phyloP scores from a whole-genome alignment of 1,140 invertebrate species.

The Drosophila navojoa region DNA sequence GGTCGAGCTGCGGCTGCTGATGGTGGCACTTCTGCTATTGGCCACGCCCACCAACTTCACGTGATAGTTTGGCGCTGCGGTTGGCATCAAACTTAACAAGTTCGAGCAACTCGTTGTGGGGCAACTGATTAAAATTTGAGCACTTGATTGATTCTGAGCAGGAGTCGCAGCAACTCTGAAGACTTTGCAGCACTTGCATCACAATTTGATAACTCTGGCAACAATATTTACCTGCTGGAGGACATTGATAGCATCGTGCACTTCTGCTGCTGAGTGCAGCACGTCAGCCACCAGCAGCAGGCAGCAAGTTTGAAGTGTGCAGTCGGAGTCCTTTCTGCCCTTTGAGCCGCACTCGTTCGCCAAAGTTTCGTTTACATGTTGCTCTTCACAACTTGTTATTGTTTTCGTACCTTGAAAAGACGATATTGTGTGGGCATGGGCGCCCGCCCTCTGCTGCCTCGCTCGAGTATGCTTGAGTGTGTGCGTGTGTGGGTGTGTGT shows the following conservation, averaged over 20 bases:
- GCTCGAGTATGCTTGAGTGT: constrained; percentile 39
- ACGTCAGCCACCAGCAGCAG: not conserved
- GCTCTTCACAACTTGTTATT: constrained; percentile 55
- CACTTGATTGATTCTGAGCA: constrained; percentile 71
- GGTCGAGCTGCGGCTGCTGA: constrained; percentile 55
- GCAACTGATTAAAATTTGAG: constrained; percentile 77
- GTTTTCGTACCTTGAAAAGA: constrained; percentile 73
- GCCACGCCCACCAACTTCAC: too few relatives aligned
- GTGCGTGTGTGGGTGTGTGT: constrained; percentile 38
- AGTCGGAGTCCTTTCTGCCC: constrained; percentile 6
- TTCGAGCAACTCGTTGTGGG: constrained; percentile 59
- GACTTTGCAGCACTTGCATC: constrained; percentile 39
- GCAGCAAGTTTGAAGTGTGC: constrained; percentile 40
- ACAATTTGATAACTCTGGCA: constrained; percentile 74
- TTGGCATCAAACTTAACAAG: constrained; percentile 69
- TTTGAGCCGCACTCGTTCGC: constrained; percentile 32
- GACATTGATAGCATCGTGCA: constrained; percentile 31
- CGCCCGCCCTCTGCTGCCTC: too few relatives aligned
- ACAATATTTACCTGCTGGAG: constrained; percentile 78
- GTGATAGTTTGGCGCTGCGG: constrained; percentile 25
- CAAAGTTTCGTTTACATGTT: constrained; percentile 60
- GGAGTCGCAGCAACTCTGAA: constrained; percentile 3
- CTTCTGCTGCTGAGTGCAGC: constrained; percentile 38
- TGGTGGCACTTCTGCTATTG: constrained; percentile 42
- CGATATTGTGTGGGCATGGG: constrained; percentile 33